Percentiles rank a stretch among this genome's conserved stretches.
Conservation (phyloP, 1,140 invertebrate genomes). For the Andrena cerasifolii region DNA sequence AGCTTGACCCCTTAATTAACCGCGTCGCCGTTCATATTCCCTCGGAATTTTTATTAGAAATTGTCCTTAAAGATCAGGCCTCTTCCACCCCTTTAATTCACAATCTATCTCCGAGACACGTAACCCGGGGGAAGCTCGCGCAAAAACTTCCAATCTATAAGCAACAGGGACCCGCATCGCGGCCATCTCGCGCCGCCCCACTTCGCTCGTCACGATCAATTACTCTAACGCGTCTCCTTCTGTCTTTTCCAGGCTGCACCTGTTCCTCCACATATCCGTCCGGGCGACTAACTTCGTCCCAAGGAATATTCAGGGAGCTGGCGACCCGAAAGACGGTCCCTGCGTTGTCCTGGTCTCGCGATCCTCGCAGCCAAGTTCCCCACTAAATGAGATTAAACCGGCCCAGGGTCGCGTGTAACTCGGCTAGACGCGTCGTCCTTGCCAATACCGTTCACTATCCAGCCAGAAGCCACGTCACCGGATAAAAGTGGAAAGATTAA, state of each 20-base stretch:
- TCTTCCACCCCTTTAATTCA: too few species aligned
- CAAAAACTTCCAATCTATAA: too few species aligned
- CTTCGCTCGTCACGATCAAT: conserved; percentile 2
- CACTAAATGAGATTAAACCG: conserved; percentile 56
- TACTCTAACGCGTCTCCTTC: conserved; percentile 6
- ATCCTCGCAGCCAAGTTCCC: conserved; percentile 41
- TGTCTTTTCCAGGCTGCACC: neutral
- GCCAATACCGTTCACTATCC: conserved; percentile 44
- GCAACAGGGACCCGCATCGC: neutral
- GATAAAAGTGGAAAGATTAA: conserved; percentile 58
- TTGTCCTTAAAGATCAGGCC: too few species aligned
- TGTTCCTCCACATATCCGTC: neutral
- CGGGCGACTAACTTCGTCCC: neutral
- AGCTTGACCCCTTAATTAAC: too few species aligned
- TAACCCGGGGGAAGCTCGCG: too few species aligned
- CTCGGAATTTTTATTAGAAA: too few species aligned
- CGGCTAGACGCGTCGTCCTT: conserved; percentile 55
- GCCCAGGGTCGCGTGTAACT: conserved; percentile 43
- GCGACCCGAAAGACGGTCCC: conserved; percentile 36
- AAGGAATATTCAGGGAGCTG: conserved; percentile 20
- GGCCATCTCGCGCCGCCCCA: neutral
- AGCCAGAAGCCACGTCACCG: neutral
- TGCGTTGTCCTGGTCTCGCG: too few species aligned
- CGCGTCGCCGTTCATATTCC: too few species aligned
- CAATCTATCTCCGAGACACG: too few species aligned